Evolutionary conservation across 2,888 invertebrate species (phyloP), one percentile per base, ranked within the genome.

Genomic region (Endotricha flammealis): DNA sequence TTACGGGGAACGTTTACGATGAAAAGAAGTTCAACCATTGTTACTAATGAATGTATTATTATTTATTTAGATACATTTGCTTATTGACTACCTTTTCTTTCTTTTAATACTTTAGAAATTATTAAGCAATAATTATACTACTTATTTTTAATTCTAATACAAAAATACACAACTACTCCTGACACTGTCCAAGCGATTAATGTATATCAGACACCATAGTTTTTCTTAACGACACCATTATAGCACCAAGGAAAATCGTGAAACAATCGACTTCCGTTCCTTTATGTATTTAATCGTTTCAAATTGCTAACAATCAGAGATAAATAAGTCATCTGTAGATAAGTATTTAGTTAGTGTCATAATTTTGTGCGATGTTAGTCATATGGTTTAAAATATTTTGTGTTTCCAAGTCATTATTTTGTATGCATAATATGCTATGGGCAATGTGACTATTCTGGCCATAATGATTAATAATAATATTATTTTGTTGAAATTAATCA

Each of bases 21-120:
- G 46, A 90, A 88, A 24, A 90, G 61, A n/a, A 88, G 88, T 17
- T 89, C 89, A 6, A 89, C 72, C 89, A 89, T 89, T 33, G 22
- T 39, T 17, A 8, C 12, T 3, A 11, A 7, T 20, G 3, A 25
- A 11, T 11, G 20, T 12, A 10, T 10, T 11, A 6, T 27, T 16
- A n/a, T 33, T 22, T 8, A 5, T 4, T n/a, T n/a, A n/a, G n/a
- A n/a, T n/a, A n/a, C n/a, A n/a, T n/a, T n/a, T n/a, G n/a, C n/a
- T n/a, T n/a, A n/a, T n/a, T n/a, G n/a, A n/a, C n/a, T n/a, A n/a
- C n/a, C n/a, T n/a, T n/a, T n/a, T n/a, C n/a, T n/a, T n/a, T n/a
- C n/a, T n/a, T n/a, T n/a, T n/a, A n/a, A n/a, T n/a, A n/a, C n/a
- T n/a, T n/a, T n/a, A n/a, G n/a, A n/a, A n/a, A n/a, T n/a, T n/a